These are phyloP conservation scores for Platypus cylindrus DNA, from an alignment of 2,888 invertebrate genomes.

Conservation along the genomic window DNA sequence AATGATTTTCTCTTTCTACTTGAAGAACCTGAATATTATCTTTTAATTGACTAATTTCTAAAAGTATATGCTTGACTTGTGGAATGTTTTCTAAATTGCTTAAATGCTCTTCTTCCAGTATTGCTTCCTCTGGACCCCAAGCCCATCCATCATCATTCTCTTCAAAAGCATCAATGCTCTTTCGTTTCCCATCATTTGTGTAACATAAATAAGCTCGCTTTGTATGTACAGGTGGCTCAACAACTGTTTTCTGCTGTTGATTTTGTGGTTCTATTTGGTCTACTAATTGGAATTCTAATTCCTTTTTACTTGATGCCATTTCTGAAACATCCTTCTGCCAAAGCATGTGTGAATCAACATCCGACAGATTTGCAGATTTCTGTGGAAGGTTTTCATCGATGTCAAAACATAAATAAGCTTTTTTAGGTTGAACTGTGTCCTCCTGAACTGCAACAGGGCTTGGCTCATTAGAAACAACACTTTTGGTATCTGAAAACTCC, in stretches of 20 bases:
- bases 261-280: slow-evolving; percentile 2
- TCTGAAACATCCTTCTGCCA: slow-evolving; percentile 12
- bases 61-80: slow-evolving; percentile 26
- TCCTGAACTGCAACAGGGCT: slow-evolving; percentile 25
- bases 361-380: slow-evolving; percentile 2
- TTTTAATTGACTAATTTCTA: slow-evolving; percentile 40
- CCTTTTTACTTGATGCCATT: slow-evolving; percentile 13
- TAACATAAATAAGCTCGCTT: slow-evolving; percentile 29
- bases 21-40: slow-evolving; percentile 47
- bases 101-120: slow-evolving; percentile 37
- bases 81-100: slow-evolving; percentile 22
- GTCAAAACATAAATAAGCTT: slow-evolving; percentile 25
- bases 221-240: slow-evolving; percentile 22
- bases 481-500: too few species aligned
- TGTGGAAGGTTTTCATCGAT: slow-evolving; percentile 11
- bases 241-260: slow-evolving; percentile 15
- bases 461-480: too few species aligned
- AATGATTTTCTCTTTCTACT: slow-evolving; percentile 43
- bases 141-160: slow-evolving; percentile 49
- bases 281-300: slow-evolving; percentile 19
- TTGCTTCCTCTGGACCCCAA: slow-evolving; percentile 43
- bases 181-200: slow-evolving; percentile 19
- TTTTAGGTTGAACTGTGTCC: slow-evolving; percentile 22
- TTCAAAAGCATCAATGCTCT: slow-evolving; percentile 20
- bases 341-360: slow-evolving; percentile 21